Base-by-base conservation (phyloP, 2,888 invertebrate genomes). In the Lysandra bellargus region DNA sequence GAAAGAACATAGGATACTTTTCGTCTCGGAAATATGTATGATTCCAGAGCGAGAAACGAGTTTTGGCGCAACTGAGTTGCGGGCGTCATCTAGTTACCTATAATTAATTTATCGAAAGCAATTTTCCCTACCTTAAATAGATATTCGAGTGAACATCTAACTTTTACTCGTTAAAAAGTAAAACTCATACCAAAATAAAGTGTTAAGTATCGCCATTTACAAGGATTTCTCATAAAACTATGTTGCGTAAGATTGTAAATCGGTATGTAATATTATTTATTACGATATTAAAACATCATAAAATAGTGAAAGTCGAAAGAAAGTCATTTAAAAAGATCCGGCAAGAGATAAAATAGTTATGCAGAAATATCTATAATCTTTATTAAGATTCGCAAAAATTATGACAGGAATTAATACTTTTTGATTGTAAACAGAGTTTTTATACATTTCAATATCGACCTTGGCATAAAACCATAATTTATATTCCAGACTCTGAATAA, bases 281-380 rank as follows among this genome's bases (percentile, higher is more conserved):
- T 53, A 57, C 30, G 14, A 33, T 33, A 33, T 76, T 57, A 57
- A 76, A 76, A 53, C 14, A 76, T 30, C 30, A 57, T 76, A 76
- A 76, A 76, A 76, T 4, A 57, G 76, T 53, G 76, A 76, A 57
- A 76, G 76, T 37, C 33, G 33, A 57, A 53, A 57, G 57, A 76
- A 76, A 76, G 57, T 76, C 33, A 30, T 76, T 30, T 33, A 75
- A 76, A 75, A 76, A 76, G 12, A 76, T 76, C 76, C 76, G 33
- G 76, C 53, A 76, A 76, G 33, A 76, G 76, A 53, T 76, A 57
- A 53, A 53, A 76, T 75, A 44, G 57, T 53, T 33, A 30, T 30
- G 23, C 2, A 33, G 33, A 57, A 33, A 75, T 69, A 64, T 30
- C 12, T 69, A 33, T 69, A 37, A 69, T 69, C 14, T 33, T 69